Evolutionary conservation across 1,140 invertebrate genomes (phyloP).

Genomic region (Pogonognathellus flavescens): DNA sequence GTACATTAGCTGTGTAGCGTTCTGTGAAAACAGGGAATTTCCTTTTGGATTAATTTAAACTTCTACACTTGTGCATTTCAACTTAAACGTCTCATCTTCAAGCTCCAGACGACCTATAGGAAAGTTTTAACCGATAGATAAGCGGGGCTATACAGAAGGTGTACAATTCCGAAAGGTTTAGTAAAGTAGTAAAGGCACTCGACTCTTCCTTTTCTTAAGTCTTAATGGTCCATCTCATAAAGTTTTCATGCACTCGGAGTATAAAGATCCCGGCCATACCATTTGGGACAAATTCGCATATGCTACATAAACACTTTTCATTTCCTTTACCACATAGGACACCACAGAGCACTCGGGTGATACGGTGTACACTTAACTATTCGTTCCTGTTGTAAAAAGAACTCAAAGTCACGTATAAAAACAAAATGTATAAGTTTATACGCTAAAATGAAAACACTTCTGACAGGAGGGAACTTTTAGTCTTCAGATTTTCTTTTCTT

Average conservation of each 20-base stretch:
- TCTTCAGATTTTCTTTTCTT: conserved; percentile 21
- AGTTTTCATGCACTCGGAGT: conserved; percentile 34
- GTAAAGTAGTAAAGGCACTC: conserved; percentile 18
- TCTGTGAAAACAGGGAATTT: not conserved
- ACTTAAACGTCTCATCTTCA: conserved; percentile 18
- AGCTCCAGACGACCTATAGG: not conserved
- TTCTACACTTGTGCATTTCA: not conserved
- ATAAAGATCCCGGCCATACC: not conserved
- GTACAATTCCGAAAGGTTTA: not conserved
- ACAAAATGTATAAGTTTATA: not conserved
- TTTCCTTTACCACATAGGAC: not conserved
- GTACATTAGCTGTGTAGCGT: no score
- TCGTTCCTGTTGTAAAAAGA: not conserved
- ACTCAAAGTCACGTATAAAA: not conserved
- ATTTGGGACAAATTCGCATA: conserved; percentile 29
- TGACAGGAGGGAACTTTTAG: conserved; percentile 3
- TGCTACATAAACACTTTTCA: not conserved
- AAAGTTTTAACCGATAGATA: not conserved
- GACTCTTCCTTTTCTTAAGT: conserved; percentile 29
- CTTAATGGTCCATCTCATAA: conserved; percentile 45
- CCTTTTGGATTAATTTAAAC: conserved; percentile 27
- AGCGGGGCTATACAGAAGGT: not conserved
- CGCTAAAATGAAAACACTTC: conserved; percentile 23
- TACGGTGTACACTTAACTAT: not conserved
- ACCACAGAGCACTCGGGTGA: not conserved